Percentiles rank a stretch among this genome's conserved stretches.
Conservation (phyloP, 92 coral and sea anemone genomes). For the Muricea muricata region DNA sequence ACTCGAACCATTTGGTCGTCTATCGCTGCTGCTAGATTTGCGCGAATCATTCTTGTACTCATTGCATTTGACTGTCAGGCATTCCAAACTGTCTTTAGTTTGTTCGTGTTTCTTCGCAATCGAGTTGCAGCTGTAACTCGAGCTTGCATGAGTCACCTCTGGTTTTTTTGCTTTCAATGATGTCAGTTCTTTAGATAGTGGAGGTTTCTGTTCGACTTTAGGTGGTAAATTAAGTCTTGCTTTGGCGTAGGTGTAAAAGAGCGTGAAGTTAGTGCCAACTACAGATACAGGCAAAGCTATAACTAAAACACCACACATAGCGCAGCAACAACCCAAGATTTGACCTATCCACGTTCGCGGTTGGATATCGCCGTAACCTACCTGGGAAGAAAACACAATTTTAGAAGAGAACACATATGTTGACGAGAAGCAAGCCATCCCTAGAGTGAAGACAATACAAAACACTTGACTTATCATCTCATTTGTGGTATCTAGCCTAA, state of each 20-base stretch:
- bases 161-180: slow-evolving; percentile 78
- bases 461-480: no score
- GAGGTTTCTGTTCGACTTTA: slow-evolving; percentile 77
- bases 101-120: slow-evolving; percentile 53
- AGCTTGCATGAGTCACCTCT: slow-evolving; percentile 41
- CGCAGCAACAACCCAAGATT: slow-evolving; percentile 94
- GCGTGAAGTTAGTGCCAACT: slow-evolving; percentile 90
- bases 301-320: slow-evolving; percentile 97
- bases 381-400: slow-evolving; percentile 65
- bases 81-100: slow-evolving; percentile 71
- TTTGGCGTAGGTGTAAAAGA: slow-evolving; percentile 96
- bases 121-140: background rate
- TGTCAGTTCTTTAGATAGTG: slow-evolving; percentile 90
- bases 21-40: slow-evolving; percentile 7
- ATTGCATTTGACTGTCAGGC: background rate
- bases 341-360: slow-evolving; percentile 97
- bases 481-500: no score
- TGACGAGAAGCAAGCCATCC: no score
- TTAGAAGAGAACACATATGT: background rate
- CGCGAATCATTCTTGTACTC: background rate
- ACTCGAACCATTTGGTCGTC: slow-evolving; percentile 17
- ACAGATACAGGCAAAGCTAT: slow-evolving; percentile 98
- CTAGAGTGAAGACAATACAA: no score
- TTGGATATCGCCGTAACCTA: slow-evolving; percentile 94
- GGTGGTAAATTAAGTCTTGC: slow-evolving; percentile 97